Percentiles rank a stretch among this genome's conserved stretches.
Evolutionary conservation across 2,113 vertebrate species (phyloP).

Genomic region (Ctenomys sociabilis): DNA sequence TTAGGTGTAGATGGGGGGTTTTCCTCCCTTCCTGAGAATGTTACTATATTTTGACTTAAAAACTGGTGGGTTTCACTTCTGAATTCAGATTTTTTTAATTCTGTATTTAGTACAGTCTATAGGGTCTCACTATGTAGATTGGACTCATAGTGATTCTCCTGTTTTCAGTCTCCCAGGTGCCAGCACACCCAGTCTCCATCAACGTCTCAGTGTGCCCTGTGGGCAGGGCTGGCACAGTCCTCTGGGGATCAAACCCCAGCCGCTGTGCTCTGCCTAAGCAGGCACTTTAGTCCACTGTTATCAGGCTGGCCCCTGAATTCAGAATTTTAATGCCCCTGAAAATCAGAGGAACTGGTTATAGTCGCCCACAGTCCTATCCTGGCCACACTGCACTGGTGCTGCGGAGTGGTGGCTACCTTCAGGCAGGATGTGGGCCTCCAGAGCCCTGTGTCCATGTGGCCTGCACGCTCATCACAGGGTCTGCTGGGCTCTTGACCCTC

Average conservation of each 20-base stretch:
- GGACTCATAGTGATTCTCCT: too few relatives aligned
- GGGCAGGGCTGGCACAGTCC: too few relatives aligned
- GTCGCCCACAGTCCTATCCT: neutral
- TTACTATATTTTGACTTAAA: neutral
- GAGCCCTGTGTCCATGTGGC: fast-evolving
- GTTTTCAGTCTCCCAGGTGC: too few relatives aligned
- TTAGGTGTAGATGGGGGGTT: neutral
- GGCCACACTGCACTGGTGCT: neutral
- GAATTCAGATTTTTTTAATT: neutral
- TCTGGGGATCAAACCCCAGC: too few relatives aligned
- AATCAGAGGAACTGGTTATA: neutral
- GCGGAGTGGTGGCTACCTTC: neutral
- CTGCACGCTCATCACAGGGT: neutral
- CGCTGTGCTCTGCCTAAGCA: too few relatives aligned
- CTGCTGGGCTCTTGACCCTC: neutral
- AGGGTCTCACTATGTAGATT: too few relatives aligned
- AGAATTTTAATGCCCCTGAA: neutral
- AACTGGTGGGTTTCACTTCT: neutral
- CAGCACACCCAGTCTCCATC: too few relatives aligned
- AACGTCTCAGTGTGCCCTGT: too few relatives aligned
- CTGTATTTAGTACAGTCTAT: too few relatives aligned
- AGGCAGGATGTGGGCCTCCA: neutral
- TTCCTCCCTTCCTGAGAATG: neutral
- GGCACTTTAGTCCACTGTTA: too few relatives aligned
- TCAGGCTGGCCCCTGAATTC: neutral